Conservation (phyloP, 2,888 invertebrate genomes). For the Falcaria lacertinaria region DNA sequence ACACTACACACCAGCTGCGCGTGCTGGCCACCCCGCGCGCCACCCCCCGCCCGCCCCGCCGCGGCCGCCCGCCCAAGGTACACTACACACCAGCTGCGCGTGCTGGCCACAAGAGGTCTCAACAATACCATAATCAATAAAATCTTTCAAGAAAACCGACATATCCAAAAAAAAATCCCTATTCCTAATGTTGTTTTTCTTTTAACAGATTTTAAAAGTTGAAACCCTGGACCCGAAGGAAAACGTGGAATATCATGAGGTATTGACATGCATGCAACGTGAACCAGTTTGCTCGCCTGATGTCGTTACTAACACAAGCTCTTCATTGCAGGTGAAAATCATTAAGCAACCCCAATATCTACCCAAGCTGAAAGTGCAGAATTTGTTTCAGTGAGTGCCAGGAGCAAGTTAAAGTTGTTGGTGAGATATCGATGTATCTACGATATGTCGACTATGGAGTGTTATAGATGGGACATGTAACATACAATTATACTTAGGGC, state of each 20-base stretch:
- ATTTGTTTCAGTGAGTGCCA: slow-evolving; percentile 62
- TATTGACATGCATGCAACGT: slow-evolving; percentile 13
- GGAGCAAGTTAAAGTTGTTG: neutral
- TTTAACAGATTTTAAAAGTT: slow-evolving; percentile 38
- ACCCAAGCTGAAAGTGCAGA: slow-evolving; percentile 67
- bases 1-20: slow-evolving; percentile 7
- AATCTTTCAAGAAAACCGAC: no score
- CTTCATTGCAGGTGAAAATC: slow-evolving; percentile 56
- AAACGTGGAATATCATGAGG: slow-evolving; percentile 42
- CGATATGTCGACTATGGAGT: neutral
- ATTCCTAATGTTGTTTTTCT: no score
- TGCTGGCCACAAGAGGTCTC: neutral
- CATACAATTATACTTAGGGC: slow-evolving; percentile 27
- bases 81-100: slow-evolving; percentile 6
- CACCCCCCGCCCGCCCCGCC: slow-evolving; percentile 5
- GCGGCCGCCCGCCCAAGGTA: slow-evolving; percentile 14
- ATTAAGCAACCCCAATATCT: slow-evolving; percentile 56
- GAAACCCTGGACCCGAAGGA: slow-evolving; percentile 31
- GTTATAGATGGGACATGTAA: slow-evolving; percentile 5
- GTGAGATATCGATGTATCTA: neutral
- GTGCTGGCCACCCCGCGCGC: neutral
- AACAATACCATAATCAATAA: no score
- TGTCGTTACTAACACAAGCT: neutral
- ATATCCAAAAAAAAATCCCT: no score
- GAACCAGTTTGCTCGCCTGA: no score